phyloP scores from a whole-genome alignment of 2,888 invertebrate species.

The Dolichomitus sp. region DNA sequence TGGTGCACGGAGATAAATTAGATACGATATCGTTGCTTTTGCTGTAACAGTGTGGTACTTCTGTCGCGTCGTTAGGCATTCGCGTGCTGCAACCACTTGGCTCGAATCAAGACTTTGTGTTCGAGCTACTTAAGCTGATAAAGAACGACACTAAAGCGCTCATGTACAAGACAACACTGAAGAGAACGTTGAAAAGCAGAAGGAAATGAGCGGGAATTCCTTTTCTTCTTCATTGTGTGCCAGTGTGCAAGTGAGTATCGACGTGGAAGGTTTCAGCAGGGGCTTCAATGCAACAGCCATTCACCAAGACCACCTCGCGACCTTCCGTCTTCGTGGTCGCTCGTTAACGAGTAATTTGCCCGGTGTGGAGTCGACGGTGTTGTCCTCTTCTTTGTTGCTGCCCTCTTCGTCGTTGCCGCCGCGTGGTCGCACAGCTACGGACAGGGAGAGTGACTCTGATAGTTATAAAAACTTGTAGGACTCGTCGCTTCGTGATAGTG shows the following conservation, averaged over 20 bases:
- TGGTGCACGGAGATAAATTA: conserved; percentile 56
- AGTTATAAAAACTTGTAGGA: conserved; percentile 68
- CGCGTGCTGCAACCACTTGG: background rate
- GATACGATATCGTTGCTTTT: conserved; percentile 64
- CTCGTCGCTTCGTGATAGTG: conserved; percentile 45
- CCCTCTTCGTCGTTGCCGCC: conserved; percentile 1
- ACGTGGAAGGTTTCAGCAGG: conserved; percentile 32
- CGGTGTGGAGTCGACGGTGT: conserved; percentile 55
- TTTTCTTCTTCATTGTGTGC: background rate
- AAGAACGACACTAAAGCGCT: background rate
- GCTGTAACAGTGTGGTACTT: conserved; percentile 37
- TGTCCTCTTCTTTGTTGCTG: conserved; percentile 8
- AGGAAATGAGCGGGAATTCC: conserved; percentile 7
- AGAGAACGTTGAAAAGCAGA: conserved; percentile 11
- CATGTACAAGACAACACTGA: background rate
- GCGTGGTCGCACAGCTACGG: conserved; percentile 36
- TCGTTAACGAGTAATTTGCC: conserved; percentile 74
- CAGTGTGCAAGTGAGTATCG: background rate
- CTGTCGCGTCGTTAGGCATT: conserved; percentile 6
- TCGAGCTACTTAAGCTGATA: conserved; percentile 2
- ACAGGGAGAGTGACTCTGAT: conserved; percentile 67
- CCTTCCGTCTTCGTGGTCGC: conserved; percentile 61
- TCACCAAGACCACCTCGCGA: conserved; percentile 67
- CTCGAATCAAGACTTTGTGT: conserved; percentile 4
- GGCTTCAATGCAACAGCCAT: conserved; percentile 73